Percentiles rank a stretch among this genome's conserved stretches.
Evolutionary conservation across 2,888 invertebrate genomes (phyloP).

Genomic region (Aphelenchoides bicaudatus): DNA sequence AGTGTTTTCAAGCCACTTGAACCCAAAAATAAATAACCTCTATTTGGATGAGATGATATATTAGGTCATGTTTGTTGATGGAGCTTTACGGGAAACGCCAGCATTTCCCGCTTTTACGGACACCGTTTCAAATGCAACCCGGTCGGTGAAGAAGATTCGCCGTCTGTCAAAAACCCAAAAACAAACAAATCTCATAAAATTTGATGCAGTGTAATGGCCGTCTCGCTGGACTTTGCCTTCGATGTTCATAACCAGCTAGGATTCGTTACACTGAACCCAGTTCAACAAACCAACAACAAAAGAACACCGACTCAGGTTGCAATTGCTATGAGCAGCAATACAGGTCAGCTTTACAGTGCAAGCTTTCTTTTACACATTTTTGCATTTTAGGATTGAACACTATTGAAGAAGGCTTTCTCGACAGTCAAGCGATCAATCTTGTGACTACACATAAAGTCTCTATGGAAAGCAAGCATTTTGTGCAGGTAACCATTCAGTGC

Average conservation of each 20-base stretch:
- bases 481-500: background rate
- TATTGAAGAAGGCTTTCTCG: slow-evolving; percentile 52
- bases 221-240: slow-evolving; percentile 33
- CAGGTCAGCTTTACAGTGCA: slow-evolving; percentile 34
- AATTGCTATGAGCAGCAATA: slow-evolving; percentile 51
- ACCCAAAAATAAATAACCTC: no score
- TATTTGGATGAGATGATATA: no score
- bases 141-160: no score
- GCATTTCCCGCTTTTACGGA: no score
- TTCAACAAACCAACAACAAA: slow-evolving; percentile 30
- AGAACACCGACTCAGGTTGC: slow-evolving; percentile 44
- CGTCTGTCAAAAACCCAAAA: background rate
- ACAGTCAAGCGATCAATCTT: background rate
- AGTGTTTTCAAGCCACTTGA: no score
- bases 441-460: background rate
- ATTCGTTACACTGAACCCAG: slow-evolving; percentile 52
- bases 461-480: background rate
- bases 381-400: slow-evolving; percentile 23
- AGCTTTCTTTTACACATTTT: background rate
- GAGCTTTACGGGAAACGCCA: no score
- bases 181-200: background rate
- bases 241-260: slow-evolving; percentile 49
- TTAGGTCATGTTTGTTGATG: no score
- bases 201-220: slow-evolving; percentile 22
- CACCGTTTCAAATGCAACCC: no score